A percentile compares a stretch with the other conserved stretches of the same genome.
Evolutionary conservation across 2,888 invertebrate species (phyloP).

Genomic region (Calliopum simillimum): DNA sequence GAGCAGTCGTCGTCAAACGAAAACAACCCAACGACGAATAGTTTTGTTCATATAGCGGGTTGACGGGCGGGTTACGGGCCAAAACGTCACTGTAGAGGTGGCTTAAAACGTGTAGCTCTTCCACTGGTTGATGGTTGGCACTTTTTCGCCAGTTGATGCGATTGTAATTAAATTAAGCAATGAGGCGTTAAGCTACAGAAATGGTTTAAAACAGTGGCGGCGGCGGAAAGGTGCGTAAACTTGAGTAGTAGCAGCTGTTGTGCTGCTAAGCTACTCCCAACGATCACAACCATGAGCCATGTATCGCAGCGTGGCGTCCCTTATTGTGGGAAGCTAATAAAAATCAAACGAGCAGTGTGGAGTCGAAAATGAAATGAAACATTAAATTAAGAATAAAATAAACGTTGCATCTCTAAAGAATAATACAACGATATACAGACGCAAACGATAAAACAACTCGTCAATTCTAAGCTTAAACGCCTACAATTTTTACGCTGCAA

Average conservation of each 20-base stretch:
- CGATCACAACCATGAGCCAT: background rate
- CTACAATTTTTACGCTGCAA: no score
- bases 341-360: background rate
- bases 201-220: background rate
- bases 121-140: background rate
- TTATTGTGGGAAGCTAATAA: background rate
- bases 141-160: background rate
- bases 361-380: slow-evolving; percentile 24
- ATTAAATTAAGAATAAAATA: background rate
- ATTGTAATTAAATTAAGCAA: slow-evolving; percentile 26
- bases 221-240: background rate
- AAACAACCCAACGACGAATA: background rate
- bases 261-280: no score
- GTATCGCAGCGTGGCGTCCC: background rate
- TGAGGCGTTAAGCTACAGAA: slow-evolving; percentile 6
- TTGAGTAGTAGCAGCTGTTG: background rate
- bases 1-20: background rate
- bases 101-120: background rate
- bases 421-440: no score
- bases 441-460: no score
- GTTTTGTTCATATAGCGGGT: background rate
- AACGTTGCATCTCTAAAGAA: no score
- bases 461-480: no score
- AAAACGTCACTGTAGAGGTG: background rate
- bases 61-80: background rate